Base-by-base conservation (phyloP, 2,888 invertebrate genomes). In the Spodoptera exigua region DNA sequence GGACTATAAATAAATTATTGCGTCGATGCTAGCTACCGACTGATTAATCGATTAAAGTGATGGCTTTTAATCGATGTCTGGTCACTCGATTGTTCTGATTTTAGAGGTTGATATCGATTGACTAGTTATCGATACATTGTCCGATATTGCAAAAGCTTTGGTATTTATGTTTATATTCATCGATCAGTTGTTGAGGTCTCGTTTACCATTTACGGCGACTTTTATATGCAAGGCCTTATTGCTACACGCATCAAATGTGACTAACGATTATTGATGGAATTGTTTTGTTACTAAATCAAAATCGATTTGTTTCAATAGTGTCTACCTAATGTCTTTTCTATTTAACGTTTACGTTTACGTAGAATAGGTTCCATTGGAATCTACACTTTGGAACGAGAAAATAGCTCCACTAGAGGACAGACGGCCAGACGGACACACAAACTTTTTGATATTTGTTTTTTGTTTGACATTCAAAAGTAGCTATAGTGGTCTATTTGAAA, bases 181-280 rank as follows among this genome's bases (percentile, higher is more conserved):
- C 52, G 11, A 65, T 72, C 59, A 63, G 56, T 9, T 7, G 16
- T 32, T 46, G 37, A 61, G 49, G 58, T 47, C 43, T 55, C 37
- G 40, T 57, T 71, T 55, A 61, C 61, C 54, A 65, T 70, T 68
- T 67, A 58, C 35, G 35, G 27, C 12, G 18, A 49, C 52, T 54
- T 64, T 61, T 56, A 64, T 18, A 55, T 47, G 35, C 59, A 61
- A 67, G 72, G 78, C 48, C 61, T 16, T 18, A 27, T 65, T 61
- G 45, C 61, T 52, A 61, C 37, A 60, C 32, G 10, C 53, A 43
- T 58, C 56, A 46, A n/a, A 57, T 53, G 18, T 49, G 43, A 41
- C 36, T 65, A 52, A 39, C 72, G 44, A 52, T 54, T 43, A 17
- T 44, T 21, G 7, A 43, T 55, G 37, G 18, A 44, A 59, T 46